phyloP scores from a whole-genome alignment of 2,888 invertebrate genomes.

The Amitus sp. region DNA sequence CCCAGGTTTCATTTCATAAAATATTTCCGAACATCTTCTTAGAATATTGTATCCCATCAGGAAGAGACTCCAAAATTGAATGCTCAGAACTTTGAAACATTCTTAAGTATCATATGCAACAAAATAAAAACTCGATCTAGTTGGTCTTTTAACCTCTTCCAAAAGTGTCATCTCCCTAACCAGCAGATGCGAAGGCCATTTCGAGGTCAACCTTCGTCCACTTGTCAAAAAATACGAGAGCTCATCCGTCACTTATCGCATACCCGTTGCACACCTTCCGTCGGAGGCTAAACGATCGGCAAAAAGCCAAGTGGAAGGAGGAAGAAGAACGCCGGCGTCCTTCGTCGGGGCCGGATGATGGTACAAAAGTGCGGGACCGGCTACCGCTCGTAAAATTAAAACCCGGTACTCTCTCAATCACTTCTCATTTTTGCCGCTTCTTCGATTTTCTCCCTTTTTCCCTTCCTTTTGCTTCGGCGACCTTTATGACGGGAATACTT shows the following conservation, averaged over 20 bases:
- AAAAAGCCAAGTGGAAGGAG: neutral
- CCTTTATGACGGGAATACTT: slow-evolving; percentile 29
- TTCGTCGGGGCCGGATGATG: slow-evolving; percentile 9
- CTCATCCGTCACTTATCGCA: slow-evolving; percentile 37
- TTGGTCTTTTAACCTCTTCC: neutral
- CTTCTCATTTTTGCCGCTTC: slow-evolving; percentile 24
- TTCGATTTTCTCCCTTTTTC: slow-evolving; percentile 19
- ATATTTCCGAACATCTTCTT: too few species aligned
- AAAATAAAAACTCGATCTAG: neutral
- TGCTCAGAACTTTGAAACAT: too few species aligned
- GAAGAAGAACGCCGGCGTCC: slow-evolving; percentile 5
- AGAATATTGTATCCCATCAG: too few species aligned
- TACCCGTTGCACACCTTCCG: neutral
- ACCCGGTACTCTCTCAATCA: slow-evolving; percentile 21
- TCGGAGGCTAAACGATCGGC: neutral
- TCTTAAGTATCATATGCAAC: too few species aligned
- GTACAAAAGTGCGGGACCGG: slow-evolving; percentile 19
- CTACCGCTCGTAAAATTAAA: slow-evolving; percentile 23
- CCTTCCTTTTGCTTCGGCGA: slow-evolving; percentile 13
- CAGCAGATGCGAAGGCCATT: too few species aligned
- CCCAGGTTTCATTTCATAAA: too few species aligned
- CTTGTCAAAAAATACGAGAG: slow-evolving; percentile 49
- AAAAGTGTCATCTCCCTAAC: too few species aligned
- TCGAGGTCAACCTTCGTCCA: slow-evolving; percentile 48
- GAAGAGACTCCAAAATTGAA: too few species aligned